Conservation (phyloP, 2,113 vertebrate genomes). For the Prionailurus bengalensis region DNA sequence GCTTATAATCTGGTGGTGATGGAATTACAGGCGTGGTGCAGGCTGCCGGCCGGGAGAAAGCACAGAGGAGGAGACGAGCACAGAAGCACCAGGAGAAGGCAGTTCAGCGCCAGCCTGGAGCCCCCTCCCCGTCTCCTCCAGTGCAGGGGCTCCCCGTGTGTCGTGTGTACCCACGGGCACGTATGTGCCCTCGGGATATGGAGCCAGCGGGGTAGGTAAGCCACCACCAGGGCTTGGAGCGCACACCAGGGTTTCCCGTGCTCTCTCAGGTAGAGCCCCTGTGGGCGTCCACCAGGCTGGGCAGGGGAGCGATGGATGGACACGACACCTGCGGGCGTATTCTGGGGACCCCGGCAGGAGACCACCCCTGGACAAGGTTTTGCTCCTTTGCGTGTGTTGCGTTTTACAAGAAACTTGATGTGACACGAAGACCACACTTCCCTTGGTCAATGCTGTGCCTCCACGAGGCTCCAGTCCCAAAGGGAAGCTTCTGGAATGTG, state of each 20-base stretch:
- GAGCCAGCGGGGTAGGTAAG: too few species aligned
- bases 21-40: fast-evolving
- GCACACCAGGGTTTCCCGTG: fast-evolving
- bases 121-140: fast-evolving
- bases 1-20: fast-evolving
- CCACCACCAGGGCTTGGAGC: not conserved
- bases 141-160: not conserved
- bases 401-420: not conserved
- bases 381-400: too few species aligned
- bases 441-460: not conserved
- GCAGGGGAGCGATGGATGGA: fast-evolving
- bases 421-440: fast-evolving
- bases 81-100: not conserved
- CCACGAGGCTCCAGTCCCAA: not conserved
- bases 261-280: too few species aligned
- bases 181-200: fast-evolving
- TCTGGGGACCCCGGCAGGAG: fast-evolving
- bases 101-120: too few species aligned
- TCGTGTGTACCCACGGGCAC: fast-evolving
- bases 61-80: fast-evolving
- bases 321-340: fast-evolving
- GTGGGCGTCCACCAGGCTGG: fast-evolving
- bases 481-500: not conserved
- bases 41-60: not conserved
- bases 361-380: fast-evolving